Evolutionary conservation across 2,797 vertebrate species (phyloP).

Genomic region (Chloroceryle inda): DNA sequence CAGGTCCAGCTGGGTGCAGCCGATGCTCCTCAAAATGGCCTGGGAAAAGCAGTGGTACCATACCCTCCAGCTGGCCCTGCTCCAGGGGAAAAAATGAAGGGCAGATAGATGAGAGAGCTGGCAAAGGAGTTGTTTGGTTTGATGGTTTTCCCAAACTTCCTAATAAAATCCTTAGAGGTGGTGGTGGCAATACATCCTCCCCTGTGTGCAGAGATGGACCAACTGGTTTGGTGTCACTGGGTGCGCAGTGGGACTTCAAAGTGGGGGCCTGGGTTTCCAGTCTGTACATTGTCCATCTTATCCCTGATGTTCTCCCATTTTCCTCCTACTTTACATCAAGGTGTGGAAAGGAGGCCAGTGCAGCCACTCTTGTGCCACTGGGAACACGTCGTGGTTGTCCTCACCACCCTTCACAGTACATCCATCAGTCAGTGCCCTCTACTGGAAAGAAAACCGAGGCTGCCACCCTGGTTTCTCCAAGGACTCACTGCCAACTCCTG

Average conservation of each 20-base stretch:
- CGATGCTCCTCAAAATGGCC: not conserved
- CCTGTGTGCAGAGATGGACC: not conserved
- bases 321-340: not conserved
- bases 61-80: not conserved
- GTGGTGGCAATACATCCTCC: not conserved
- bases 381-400: not conserved
- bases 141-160: not conserved
- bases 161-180: not conserved
- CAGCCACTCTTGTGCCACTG: not conserved
- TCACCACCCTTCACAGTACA: fast-evolving
- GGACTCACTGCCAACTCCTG: not conserved
- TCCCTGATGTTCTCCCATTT: not conserved
- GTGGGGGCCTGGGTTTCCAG: not conserved
- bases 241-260: not conserved
- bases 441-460: not conserved
- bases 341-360: fast-evolving
- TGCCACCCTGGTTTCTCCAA: not conserved
- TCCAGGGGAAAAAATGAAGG: not conserved
- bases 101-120: not conserved
- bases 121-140: not conserved
- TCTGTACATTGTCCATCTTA: not conserved
- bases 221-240: fast-evolving
- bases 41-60: not conserved
- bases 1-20: not conserved
- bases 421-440: not conserved